A percentile compares a stretch with the other conserved stretches of the same genome.
Evolutionary conservation across 2,888 invertebrate genomes (phyloP).

Genomic region (Eupithecia insigniata): DNA sequence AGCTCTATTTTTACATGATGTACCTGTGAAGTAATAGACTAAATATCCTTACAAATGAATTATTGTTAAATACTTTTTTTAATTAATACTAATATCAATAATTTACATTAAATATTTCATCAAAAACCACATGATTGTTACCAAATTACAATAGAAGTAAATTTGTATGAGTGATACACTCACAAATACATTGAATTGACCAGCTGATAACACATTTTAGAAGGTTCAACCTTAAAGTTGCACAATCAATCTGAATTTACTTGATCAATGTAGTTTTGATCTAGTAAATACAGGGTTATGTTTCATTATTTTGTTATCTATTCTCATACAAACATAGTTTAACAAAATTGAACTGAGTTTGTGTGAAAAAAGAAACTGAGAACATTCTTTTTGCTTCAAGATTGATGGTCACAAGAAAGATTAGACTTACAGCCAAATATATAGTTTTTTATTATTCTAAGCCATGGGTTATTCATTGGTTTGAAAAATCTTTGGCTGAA

Average conservation of each 20-base stretch:
- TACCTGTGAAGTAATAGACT: no score
- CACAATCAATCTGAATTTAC: neutral
- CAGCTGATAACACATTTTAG: no score
- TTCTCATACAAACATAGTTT: slow-evolving; percentile 4
- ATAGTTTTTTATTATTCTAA: slow-evolving; percentile 37
- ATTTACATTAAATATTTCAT: no score
- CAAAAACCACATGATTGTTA: no score
- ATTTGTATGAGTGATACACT: no score
- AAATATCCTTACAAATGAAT: no score
- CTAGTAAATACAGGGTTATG: neutral
- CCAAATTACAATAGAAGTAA: no score
- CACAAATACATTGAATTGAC: no score
- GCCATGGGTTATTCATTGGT: slow-evolving; percentile 74
- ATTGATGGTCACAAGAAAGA: neutral
- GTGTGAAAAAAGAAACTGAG: slow-evolving; percentile 2
- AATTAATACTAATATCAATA: no score
- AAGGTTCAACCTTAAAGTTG: no score
- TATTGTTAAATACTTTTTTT: no score
- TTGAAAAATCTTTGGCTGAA: slow-evolving; percentile 73
- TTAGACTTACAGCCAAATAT: neutral
- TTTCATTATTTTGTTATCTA: neutral
- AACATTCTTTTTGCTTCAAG: neutral
- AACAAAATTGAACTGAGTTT: slow-evolving; percentile 4
- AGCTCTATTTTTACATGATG: no score
- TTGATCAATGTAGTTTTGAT: neutral